Conservation (phyloP, 2,888 invertebrate species). For the Lysandra coridon region DNA sequence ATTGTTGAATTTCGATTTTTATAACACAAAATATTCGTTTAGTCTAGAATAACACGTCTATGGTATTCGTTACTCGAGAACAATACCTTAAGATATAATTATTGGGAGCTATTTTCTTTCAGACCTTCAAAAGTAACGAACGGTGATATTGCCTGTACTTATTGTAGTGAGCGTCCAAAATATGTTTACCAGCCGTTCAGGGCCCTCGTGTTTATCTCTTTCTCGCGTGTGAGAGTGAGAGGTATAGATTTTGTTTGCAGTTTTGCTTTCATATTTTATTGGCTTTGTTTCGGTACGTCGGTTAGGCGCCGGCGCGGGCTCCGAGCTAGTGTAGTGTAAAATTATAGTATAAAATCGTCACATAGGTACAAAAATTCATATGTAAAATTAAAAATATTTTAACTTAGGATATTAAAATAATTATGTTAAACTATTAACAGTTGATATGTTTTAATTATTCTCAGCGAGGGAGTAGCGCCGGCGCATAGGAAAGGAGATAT, state of each 20-base stretch:
- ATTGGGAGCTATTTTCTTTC: neutral
- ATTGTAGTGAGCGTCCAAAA: slow-evolving; percentile 61
- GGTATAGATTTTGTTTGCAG: slow-evolving; percentile 43
- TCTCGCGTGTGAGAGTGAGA: slow-evolving; percentile 33
- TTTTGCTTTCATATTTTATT: slow-evolving; percentile 48
- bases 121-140: slow-evolving; percentile 33
- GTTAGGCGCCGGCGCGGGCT: slow-evolving; percentile 34
- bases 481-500: neutral
- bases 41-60: slow-evolving; percentile 26
- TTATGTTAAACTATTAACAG: slow-evolving; percentile 18
- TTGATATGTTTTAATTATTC: slow-evolving; percentile 12
- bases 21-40: neutral
- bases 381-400: slow-evolving; percentile 14
- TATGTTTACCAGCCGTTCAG: slow-evolving; percentile 39
- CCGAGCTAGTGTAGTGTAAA: slow-evolving; percentile 36
- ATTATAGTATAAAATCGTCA: slow-evolving; percentile 29
- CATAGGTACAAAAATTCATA: neutral
- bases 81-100: neutral
- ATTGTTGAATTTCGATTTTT: slow-evolving; percentile 3
- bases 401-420: slow-evolving; percentile 21
- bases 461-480: neutral
- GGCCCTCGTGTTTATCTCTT: slow-evolving; percentile 40
- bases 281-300: slow-evolving; percentile 46
- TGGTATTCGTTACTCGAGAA: slow-evolving; percentile 1
- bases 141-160: slow-evolving; percentile 62